These are phyloP conservation scores for Sinocyclocheilus grahami DNA, from an alignment of 2,113 vertebrate genomes.

Conservation along the genomic window DNA sequence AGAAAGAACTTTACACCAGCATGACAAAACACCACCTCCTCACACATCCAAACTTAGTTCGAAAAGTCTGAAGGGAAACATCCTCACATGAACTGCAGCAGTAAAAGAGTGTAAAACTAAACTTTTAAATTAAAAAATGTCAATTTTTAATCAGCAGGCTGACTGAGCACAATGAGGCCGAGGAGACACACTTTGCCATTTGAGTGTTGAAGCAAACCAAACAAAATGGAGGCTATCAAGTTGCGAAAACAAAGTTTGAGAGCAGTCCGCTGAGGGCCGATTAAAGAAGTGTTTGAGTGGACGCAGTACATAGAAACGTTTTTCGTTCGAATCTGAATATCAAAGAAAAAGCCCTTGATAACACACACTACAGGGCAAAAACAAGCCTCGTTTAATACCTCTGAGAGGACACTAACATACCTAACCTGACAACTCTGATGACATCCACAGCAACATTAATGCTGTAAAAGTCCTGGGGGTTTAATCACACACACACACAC, in stretches of 20 bases:
- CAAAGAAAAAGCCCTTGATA: constrained; percentile 11
- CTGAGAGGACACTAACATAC: constrained; percentile 12
- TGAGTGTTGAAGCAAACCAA: constrained; percentile 25
- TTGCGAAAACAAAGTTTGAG: constrained; percentile 35
- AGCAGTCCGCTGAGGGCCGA: constrained; percentile 2
- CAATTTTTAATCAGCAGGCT: neutral
- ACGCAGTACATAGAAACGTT: constrained; percentile 3
- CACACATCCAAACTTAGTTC: constrained; percentile 32
- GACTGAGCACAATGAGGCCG: neutral
- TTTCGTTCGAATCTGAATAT: neutral
- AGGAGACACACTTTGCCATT: neutral
- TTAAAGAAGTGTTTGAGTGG: constrained; percentile 21
- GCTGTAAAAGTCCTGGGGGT: neutral
- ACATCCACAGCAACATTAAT: neutral
- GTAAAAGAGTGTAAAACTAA: neutral
- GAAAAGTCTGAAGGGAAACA: neutral
- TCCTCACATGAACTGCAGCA: neutral
- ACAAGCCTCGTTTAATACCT: constrained; percentile 21
- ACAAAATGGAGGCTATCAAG: constrained; percentile 34
- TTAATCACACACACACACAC: neutral
- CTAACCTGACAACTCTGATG: neutral
- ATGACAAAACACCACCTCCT: constrained; percentile 44
- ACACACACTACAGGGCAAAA: constrained; percentile 28
- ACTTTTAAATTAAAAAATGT: neutral
- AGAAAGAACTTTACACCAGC: constrained; percentile 21